Percentiles rank a stretch among this genome's conserved stretches.
These are phyloP conservation scores for Mystacides longicornis DNA, from an alignment of 2,888 invertebrate species.

Conservation along the genomic window DNA sequence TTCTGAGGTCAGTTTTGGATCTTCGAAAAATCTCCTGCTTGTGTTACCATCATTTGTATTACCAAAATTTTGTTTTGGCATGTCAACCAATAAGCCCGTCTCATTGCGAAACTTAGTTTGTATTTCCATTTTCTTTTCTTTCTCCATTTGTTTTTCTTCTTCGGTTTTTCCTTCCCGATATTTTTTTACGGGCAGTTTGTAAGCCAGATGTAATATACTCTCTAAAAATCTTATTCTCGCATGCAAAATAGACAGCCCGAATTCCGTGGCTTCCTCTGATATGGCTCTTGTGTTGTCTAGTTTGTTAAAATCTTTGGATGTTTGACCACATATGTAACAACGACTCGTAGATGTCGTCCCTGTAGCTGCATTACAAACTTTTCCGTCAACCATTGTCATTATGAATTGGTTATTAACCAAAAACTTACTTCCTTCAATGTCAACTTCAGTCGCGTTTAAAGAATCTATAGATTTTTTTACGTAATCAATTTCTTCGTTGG, in stretches of 20 bases:
- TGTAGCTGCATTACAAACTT: slow-evolving; percentile 29
- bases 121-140: background rate
- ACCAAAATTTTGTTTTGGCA: slow-evolving; percentile 4
- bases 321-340: slow-evolving; percentile 28
- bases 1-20: no score
- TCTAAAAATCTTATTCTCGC: slow-evolving; percentile 18
- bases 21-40: slow-evolving; percentile 3
- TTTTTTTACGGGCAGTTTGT: background rate
- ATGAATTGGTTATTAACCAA: slow-evolving; percentile 23
- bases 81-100: slow-evolving; percentile 3
- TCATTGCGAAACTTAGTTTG: background rate
- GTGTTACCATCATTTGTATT: slow-evolving; percentile 13
- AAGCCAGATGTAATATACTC: slow-evolving; percentile 10
- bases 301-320: slow-evolving; percentile 27
- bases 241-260: slow-evolving; percentile 15
- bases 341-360: slow-evolving; percentile 26
- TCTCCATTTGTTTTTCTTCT: background rate
- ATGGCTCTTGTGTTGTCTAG: slow-evolving; percentile 15
- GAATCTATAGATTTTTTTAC: slow-evolving; percentile 16
- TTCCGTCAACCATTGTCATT: slow-evolving; percentile 28
- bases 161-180: background rate
- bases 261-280: slow-evolving; percentile 6
- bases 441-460: slow-evolving; percentile 5
- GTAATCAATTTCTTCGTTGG: slow-evolving; percentile 27
- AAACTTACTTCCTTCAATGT: background rate